Evolutionary conservation across 2,888 invertebrate genomes (phyloP).

Genomic region (Gisinianus flammeolus): DNA sequence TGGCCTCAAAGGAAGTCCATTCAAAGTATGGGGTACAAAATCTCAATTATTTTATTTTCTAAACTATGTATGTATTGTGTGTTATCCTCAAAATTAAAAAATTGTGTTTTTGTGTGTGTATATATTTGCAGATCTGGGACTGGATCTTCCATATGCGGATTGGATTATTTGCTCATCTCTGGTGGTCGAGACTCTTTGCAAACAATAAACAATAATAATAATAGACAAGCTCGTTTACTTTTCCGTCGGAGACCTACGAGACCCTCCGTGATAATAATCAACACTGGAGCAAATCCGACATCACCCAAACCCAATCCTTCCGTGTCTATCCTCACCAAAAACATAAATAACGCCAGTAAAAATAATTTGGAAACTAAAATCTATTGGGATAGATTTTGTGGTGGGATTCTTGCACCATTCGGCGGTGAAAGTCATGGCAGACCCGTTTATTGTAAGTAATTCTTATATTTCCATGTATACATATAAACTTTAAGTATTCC

Average conservation of each 20-base stretch:
- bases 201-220: neutral
- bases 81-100: neutral
- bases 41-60: conserved; percentile 1
- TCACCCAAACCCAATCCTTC: conserved; percentile 23
- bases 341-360: neutral
- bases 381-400: conserved; percentile 56
- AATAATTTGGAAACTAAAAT: no score
- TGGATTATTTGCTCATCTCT: conserved; percentile 55
- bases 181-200: conserved; percentile 44
- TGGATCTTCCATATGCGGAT: conserved; percentile 49
- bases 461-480: neutral
- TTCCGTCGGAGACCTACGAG: conserved; percentile 47
- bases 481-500: no score
- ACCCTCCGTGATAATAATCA: conserved; percentile 15
- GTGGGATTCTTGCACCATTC: conserved; percentile 50
- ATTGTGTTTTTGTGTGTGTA: neutral
- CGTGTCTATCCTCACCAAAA: neutral
- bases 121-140: conserved; percentile 49
- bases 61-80: neutral
- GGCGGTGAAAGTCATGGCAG: conserved; percentile 46
- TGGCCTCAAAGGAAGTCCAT: conserved; percentile 46
- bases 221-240: conserved; percentile 42
- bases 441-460: conserved; percentile 53
- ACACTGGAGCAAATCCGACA: conserved; percentile 11
- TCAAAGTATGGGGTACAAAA: conserved; percentile 42